Percentiles rank a stretch among this genome's conserved stretches.
phyloP scores from a whole-genome alignment of 1,140 invertebrate genomes.

The Zaprionus tsacasi region DNA sequence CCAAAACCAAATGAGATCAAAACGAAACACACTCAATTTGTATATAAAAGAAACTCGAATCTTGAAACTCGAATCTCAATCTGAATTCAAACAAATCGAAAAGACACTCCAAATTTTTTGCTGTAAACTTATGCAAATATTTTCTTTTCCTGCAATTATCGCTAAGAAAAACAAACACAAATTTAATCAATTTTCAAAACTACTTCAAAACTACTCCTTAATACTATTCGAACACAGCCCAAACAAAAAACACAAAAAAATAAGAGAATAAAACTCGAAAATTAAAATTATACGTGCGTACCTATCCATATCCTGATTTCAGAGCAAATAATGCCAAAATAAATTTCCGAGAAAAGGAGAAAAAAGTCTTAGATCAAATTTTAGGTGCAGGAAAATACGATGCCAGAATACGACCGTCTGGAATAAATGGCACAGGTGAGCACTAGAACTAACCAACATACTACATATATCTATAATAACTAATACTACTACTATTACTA shows the following conservation, averaged over 20 bases:
- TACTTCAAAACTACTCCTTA: slow-evolving; percentile 53
- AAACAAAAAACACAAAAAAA: slow-evolving; percentile 30
- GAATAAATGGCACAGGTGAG: slow-evolving; percentile 96
- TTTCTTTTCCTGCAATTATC: slow-evolving; percentile 57
- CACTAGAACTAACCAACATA: slow-evolving; percentile 18
- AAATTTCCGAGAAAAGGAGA: slow-evolving; percentile 97
- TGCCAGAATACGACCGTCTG: slow-evolving; percentile 95
- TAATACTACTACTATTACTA: background rate
- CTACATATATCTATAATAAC: background rate
- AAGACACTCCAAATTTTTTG: slow-evolving; percentile 39
- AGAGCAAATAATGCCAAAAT: slow-evolving; percentile 89
- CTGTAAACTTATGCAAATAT: slow-evolving; percentile 69
- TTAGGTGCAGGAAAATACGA: slow-evolving; percentile 95
- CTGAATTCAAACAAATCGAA: background rate
- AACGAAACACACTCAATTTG: slow-evolving; percentile 58
- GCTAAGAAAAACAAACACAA: slow-evolving; percentile 35
- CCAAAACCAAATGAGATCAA: background rate
- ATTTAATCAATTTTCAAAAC: slow-evolving; percentile 43
- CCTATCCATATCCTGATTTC: slow-evolving; percentile 84
- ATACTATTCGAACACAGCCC: slow-evolving; percentile 37
- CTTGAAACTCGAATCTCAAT: slow-evolving; percentile 5
- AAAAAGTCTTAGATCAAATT: slow-evolving; percentile 96
- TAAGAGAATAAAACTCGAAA: slow-evolving; percentile 39
- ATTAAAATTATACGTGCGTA: slow-evolving; percentile 83
- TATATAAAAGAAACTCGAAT: slow-evolving; percentile 49